Percentiles rank a stretch among this genome's conserved stretches.
phyloP scores from a whole-genome alignment of 2,888 invertebrate species.

The Helicoverpa assulta region DNA sequence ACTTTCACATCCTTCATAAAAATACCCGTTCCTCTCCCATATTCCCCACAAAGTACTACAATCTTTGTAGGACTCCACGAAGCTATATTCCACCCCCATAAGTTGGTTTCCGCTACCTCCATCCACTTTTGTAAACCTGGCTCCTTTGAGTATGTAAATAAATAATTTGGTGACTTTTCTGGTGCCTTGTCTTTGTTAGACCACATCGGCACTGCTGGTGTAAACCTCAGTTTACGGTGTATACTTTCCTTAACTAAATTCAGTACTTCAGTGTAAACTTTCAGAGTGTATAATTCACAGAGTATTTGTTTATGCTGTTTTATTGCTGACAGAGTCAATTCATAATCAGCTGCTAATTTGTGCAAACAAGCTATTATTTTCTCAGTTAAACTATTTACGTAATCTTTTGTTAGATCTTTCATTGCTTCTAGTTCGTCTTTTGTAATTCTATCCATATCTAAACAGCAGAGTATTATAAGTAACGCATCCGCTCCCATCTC shows the following conservation, averaged over 20 bases:
- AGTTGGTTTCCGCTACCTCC: slow-evolving; percentile 77
- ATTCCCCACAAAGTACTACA: slow-evolving; percentile 82
- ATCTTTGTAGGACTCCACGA: slow-evolving; percentile 80
- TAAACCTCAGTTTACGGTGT: slow-evolving; percentile 67
- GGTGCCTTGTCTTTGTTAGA: slow-evolving; percentile 65
- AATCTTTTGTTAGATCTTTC: slow-evolving; percentile 64
- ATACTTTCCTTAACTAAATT: slow-evolving; percentile 72
- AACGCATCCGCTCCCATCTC: slow-evolving; percentile 78
- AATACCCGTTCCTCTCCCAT: slow-evolving; percentile 79
- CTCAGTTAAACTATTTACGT: slow-evolving; percentile 72
- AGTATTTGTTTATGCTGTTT: slow-evolving; percentile 63
- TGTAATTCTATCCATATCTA: slow-evolving; percentile 75
- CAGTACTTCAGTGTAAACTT: slow-evolving; percentile 77
- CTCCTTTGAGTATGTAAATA: slow-evolving; percentile 74
- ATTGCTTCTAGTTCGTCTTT: slow-evolving; percentile 72
- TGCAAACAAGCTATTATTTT: slow-evolving; percentile 77
- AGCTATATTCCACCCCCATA: slow-evolving; percentile 85
- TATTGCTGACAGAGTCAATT: slow-evolving; percentile 62
- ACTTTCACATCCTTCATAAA: slow-evolving; percentile 81
- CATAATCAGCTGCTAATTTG: slow-evolving; percentile 62
- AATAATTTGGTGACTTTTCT: slow-evolving; percentile 69
- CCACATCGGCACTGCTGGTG: slow-evolving; percentile 77
- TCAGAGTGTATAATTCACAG: slow-evolving; percentile 73
- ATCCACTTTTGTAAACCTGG: slow-evolving; percentile 78
- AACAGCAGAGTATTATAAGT: slow-evolving; percentile 77